These are phyloP conservation scores for Adineta ricciae DNA, from an alignment of 2,888 invertebrate species.

Conservation along the genomic window DNA sequence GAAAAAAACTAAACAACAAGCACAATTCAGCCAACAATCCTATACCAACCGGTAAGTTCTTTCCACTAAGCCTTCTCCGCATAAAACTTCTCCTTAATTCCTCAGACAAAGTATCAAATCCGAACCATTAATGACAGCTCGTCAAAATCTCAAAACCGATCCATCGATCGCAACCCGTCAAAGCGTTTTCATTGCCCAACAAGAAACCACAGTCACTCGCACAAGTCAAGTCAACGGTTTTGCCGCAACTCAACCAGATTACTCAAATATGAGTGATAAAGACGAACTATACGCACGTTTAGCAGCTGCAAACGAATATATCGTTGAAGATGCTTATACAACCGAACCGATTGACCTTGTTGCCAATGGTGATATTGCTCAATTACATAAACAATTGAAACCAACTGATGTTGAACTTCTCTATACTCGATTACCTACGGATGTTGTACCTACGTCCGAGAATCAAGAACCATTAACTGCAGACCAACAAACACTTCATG, in stretches of 20 bases:
- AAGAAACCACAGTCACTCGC: neutral
- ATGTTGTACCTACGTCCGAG: neutral
- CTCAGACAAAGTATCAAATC: neutral
- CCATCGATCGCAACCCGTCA: neutral
- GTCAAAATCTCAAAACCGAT: neutral
- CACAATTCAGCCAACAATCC: neutral
- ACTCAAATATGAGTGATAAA: neutral
- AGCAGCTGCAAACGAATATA: neutral
- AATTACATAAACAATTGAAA: neutral
- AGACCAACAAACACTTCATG: neutral
- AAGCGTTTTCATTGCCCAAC: neutral
- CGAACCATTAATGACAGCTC: neutral
- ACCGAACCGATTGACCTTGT: neutral
- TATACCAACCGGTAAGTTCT: neutral
- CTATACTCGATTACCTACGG: neutral
- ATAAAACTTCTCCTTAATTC: too few species aligned
- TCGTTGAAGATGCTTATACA: neutral
- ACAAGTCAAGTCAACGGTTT: neutral
- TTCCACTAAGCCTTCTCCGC: neutral
- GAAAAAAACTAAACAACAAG: neutral
- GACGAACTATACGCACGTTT: neutral
- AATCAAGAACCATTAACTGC: neutral
- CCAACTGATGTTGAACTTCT: neutral
- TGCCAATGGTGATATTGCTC: neutral
- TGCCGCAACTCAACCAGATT: neutral